phyloP scores from a whole-genome alignment of 2,113 vertebrate genomes.

The Epinephelus fuscoguttatus region DNA sequence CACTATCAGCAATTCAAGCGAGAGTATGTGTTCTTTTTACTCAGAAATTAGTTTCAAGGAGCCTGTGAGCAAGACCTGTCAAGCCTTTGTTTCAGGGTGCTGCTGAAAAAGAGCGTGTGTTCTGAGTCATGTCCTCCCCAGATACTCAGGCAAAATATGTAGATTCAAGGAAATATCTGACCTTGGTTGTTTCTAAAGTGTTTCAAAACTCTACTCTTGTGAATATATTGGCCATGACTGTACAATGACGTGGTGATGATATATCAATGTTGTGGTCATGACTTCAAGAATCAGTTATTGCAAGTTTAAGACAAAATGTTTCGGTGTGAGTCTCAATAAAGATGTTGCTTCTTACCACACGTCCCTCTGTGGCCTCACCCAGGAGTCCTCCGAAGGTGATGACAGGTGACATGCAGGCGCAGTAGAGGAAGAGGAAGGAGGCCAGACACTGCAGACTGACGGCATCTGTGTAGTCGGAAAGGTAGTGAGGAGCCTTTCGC shows the following conservation, averaged over 20 bases:
- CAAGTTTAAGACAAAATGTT: no score
- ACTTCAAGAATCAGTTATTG: no score
- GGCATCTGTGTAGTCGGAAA: slow-evolving; percentile 97
- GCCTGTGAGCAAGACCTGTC: not conserved
- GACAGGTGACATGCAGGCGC: slow-evolving; percentile 99
- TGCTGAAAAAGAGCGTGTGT: not conserved
- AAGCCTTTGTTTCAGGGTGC: not conserved
- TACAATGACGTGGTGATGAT: not conserved
- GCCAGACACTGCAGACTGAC: slow-evolving; percentile 98
- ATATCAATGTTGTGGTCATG: no score
- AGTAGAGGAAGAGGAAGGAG: slow-evolving; percentile 99
- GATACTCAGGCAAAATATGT: not conserved
- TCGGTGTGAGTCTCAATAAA: not conserved
- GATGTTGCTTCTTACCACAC: slow-evolving; percentile 90
- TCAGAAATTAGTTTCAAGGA: slow-evolving; percentile 13
- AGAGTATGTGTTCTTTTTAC: not conserved
- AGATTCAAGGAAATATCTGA: not conserved
- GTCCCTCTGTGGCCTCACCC: slow-evolving; percentile 97
- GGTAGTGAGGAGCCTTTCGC: slow-evolving; percentile 95
- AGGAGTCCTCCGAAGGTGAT: slow-evolving; percentile 99
- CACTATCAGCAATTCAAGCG: not conserved
- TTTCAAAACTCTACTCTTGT: not conserved
- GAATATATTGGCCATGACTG: not conserved
- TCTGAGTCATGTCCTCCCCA: not conserved
- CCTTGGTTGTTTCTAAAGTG: slow-evolving; percentile 1